phyloP scores from a whole-genome alignment of 2,888 invertebrate species.

The Steinernema scapterisci region DNA sequence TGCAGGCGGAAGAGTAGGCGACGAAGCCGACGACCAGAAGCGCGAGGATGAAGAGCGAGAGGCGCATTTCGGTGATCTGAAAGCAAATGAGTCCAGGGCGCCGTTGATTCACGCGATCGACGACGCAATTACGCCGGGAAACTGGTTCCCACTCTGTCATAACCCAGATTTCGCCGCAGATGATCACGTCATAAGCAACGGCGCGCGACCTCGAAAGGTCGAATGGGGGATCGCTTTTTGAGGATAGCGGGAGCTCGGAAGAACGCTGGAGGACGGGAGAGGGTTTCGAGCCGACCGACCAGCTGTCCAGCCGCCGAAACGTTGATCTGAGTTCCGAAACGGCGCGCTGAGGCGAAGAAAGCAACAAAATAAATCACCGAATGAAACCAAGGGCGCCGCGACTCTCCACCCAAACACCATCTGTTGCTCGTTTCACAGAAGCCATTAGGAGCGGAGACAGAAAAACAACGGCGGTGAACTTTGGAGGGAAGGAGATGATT shows the following conservation, averaged over 20 bases:
- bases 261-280: too few relatives aligned
- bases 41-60: conserved; percentile 40
- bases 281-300: not conserved
- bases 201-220: not conserved
- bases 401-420: conserved; percentile 5
- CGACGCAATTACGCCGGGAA: not conserved
- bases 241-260: too few relatives aligned
- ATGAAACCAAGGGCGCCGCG: not conserved
- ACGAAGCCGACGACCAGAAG: conserved; percentile 37
- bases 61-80: not conserved
- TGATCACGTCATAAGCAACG: not conserved
- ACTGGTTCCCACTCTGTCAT: conserved; percentile 10
- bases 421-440: not conserved
- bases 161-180: conserved; percentile 9
- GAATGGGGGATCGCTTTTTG: not conserved
- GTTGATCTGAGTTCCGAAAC: not conserved
- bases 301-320: not conserved
- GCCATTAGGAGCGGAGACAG: not conserved
- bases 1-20: conserved; percentile 52
- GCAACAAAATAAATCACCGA: conserved; percentile 9
- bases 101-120: not conserved
- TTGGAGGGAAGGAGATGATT: not conserved
- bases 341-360: not conserved
- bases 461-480: not conserved
- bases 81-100: not conserved